Percentiles rank a stretch among this genome's conserved stretches.
These are phyloP conservation scores for Ormyrus nitidulus DNA, from an alignment of 2,888 invertebrate species.

Conservation along the genomic window DNA sequence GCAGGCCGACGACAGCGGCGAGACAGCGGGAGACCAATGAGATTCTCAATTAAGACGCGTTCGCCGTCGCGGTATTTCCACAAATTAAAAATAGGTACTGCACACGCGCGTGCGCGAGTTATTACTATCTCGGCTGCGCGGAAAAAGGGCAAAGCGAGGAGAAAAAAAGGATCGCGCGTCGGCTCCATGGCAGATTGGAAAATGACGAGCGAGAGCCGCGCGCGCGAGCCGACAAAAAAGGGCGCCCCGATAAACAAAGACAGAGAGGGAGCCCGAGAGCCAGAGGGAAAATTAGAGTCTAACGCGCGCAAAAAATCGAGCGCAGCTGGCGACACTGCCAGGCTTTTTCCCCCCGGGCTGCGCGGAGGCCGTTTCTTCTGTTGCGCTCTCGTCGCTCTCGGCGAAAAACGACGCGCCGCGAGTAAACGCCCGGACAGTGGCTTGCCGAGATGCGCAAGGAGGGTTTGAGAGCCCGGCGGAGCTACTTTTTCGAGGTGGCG, in stretches of 20 bases:
- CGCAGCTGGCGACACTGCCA: slow-evolving; percentile 34
- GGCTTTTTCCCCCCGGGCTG: slow-evolving; percentile 23
- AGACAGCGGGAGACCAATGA: neutral
- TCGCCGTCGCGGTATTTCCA: neutral
- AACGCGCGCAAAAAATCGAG: slow-evolving; percentile 35
- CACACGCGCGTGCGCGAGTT: neutral
- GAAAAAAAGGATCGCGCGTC: neutral
- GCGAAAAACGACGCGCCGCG: slow-evolving; percentile 18
- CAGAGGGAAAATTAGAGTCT: slow-evolving; percentile 51
- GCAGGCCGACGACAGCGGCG: no score
- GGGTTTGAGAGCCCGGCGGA: no score
- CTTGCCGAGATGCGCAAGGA: no score
- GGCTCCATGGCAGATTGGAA: slow-evolving; percentile 37
- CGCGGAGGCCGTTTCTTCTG: slow-evolving; percentile 13
- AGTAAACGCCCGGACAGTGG: no score
- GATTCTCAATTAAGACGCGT: slow-evolving; percentile 16
- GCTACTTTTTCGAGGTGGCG: no score
- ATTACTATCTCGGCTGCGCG: neutral
- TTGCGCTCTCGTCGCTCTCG: slow-evolving; percentile 34
- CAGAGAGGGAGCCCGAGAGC: slow-evolving; percentile 12
- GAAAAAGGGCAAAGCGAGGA: neutral
- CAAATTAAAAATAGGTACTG: slow-evolving; percentile 1
- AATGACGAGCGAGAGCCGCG: slow-evolving; percentile 27
- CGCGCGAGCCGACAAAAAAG: neutral
- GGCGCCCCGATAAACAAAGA: slow-evolving; percentile 26